Conservation (phyloP, 2,113 vertebrate genomes). For the Elephantulus edwardii region DNA sequence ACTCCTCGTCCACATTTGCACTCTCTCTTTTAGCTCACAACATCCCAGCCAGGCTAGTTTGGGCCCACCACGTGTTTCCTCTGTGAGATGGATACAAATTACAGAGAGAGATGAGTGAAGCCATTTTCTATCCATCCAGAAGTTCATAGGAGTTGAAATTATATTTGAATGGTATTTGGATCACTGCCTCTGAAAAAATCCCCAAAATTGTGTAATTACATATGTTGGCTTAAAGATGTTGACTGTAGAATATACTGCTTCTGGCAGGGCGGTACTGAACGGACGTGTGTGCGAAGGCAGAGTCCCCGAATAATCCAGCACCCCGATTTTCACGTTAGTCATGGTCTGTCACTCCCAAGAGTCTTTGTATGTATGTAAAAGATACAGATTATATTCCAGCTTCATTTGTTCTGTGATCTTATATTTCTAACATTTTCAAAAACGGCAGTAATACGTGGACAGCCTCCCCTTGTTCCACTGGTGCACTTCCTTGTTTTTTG, state of each 20-base stretch:
- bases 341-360: background rate
- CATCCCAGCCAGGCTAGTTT: background rate
- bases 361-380: background rate
- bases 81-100: background rate
- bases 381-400: conserved; percentile 29
- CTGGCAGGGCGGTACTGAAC: background rate
- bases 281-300: background rate
- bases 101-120: background rate
- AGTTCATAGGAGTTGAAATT: background rate
- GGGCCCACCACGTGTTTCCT: background rate
- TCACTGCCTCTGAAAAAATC: conserved; percentile 24
- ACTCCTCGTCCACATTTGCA: background rate
- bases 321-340: background rate
- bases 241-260: background rate
- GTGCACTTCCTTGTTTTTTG: too few relatives aligned
- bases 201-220: background rate
- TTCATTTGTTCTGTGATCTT: background rate
- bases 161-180: conserved; percentile 5
- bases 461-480: too few relatives aligned
- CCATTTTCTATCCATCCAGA: background rate
- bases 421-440: conserved; percentile 17
- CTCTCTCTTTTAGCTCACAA: background rate
- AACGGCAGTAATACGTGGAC: too few relatives aligned
- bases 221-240: conserved; percentile 8
- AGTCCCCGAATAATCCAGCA: background rate